Evolutionary conservation across 2,797 vertebrate species (phyloP), one percentile per base, ranked within the genome.

Genomic region (Rhincodon typus): DNA sequence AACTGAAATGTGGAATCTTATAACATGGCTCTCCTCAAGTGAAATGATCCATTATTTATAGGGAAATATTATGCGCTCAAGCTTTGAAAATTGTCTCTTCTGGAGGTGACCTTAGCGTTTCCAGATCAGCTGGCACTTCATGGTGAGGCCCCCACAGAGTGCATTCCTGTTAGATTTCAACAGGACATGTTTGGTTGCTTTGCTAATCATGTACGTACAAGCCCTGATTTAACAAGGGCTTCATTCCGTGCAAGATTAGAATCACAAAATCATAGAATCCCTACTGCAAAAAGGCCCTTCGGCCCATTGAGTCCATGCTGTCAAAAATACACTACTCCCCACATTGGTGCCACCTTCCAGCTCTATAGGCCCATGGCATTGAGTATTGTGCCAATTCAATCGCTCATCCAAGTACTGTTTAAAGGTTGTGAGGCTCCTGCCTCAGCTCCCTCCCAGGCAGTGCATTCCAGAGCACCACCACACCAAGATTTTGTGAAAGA

Each of bases 1-100:
- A 77, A 72, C 70, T 95, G 70, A 95, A 95, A 95, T 77, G 94
- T 53, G 17, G 70, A n/a, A 34, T 17, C 46, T 42, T 95, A 53
- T 13, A 95, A 30, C 70, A 74, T 30, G 42, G 25, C 50, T n/a
- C 50, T 4, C 30, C 94, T 50, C 70, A 57, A 50, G 4, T 57
- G 72, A 27, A 19, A 53, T 8, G 42, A 53, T 46, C 34, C 7
- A 53, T 34, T 72, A 30, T 94, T 70, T 94, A 77, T 95, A 53
- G 46, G 70, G 70, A 74, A 50, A 53, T 95, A 15, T 25, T 77
- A 34, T 72, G 34, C 38, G 21, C 67, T 4, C 90, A 69, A 67
- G 66, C n/a, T 69, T 69, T 93, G 30, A 67, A 93, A 53, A 95
- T 95, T 95, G 70, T 3, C 57, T 95, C 72, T 74, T 17, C 57